These are phyloP conservation scores for Chaetorhynchus papuensis DNA, from an alignment of 2,113 vertebrate species.

Conservation along the genomic window DNA sequence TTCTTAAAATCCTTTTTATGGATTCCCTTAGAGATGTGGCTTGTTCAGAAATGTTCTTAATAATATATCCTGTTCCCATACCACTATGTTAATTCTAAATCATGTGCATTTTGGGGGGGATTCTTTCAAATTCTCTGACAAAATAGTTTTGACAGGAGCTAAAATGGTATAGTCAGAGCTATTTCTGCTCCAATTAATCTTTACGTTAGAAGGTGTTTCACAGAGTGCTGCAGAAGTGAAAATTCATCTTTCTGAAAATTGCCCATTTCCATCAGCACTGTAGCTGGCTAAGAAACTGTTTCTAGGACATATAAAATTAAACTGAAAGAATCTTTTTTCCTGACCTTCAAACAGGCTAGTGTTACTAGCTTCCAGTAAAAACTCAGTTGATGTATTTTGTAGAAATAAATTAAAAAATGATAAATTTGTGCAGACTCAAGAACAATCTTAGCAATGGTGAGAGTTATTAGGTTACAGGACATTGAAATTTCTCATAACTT, in stretches of 20 bases:
- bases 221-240: background rate
- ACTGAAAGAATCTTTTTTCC: background rate
- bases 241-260: slow-evolving; percentile 14
- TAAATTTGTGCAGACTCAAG: background rate
- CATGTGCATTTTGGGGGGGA: background rate
- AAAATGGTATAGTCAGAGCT: background rate
- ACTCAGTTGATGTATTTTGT: background rate
- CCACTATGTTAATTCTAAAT: background rate
- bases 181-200: slow-evolving; percentile 12
- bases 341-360: background rate
- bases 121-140: background rate
- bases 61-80: background rate
- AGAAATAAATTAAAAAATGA: background rate
- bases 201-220: background rate
- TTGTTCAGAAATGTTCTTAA: background rate
- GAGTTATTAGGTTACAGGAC: background rate
- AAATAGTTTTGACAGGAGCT: background rate
- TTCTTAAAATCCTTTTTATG: background rate
- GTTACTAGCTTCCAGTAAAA: background rate
- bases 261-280: background rate
- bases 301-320: slow-evolving; percentile 5
- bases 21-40: background rate
- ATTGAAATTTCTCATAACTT: background rate
- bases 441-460: background rate
- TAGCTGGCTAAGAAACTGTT: background rate